Percentiles rank a stretch among this genome's conserved stretches.
Conservation (phyloP, 37 sponge, comb jelly and placozoan genomes). For the Lycopodina hypogea region DNA sequence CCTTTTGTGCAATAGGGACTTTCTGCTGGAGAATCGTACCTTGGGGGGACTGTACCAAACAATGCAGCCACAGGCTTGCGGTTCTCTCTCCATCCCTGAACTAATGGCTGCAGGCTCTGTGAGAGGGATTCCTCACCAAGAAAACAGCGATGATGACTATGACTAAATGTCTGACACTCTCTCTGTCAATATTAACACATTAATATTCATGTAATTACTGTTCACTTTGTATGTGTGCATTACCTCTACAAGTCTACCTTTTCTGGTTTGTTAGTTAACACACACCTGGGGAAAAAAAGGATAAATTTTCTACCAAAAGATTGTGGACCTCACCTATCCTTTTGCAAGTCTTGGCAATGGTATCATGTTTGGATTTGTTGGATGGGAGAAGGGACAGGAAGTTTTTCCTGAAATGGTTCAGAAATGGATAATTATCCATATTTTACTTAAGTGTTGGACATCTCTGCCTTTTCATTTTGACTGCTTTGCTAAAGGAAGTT, state of each 20-base stretch:
- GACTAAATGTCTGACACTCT: background rate
- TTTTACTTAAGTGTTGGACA: no score
- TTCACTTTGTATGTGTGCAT: background rate
- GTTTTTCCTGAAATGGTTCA: no score
- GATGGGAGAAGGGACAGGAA: no score
- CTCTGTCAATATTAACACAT: background rate
- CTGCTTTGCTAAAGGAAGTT: no score
- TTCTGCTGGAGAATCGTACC: no score
- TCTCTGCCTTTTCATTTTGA: no score
- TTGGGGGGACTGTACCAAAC: background rate
- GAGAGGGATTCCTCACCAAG: background rate
- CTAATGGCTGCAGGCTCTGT: background rate
- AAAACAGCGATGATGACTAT: conserved; percentile 22
- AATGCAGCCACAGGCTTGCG: background rate
- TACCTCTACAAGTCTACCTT: background rate
- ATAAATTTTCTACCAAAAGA: no score
- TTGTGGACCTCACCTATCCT: background rate
- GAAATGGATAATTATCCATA: no score
- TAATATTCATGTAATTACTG: background rate
- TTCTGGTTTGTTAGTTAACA: background rate
- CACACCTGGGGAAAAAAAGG: no score
- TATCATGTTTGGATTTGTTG: no score
- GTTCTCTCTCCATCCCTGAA: conserved; percentile 2
- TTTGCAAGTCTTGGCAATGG: no score
- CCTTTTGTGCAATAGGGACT: no score